Base-by-base conservation (phyloP, 2,797 vertebrate species). In the Leuciscus waleckii region DNA sequence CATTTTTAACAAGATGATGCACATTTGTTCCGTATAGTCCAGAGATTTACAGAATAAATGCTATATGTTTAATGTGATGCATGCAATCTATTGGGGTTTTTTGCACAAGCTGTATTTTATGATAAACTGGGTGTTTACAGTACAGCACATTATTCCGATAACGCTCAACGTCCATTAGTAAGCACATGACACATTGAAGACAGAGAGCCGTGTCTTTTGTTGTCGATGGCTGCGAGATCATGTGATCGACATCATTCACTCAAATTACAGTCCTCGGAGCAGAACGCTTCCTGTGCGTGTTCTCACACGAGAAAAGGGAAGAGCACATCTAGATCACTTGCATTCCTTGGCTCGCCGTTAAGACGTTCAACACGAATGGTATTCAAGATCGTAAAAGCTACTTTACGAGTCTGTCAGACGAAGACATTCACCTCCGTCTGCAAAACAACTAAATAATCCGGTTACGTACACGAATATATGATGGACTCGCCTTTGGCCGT, bases 231-330 rank as follows among this genome's bases (percentile, higher is more conserved):
- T 93, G 91, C 90, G 89, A 95, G 93, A 91, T 93, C 92, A 93
- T 92, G 93, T 94, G 94, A 95, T 95, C 94, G 94, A 93, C 93
- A 95, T 95, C 93, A 95, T 95, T 95, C 93, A 94, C 92, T 88
- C 88, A 95, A 95, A 96, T 96, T 95, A 95, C 93, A 96, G 95
- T 93, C 92, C 92, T 94, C 92, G 93, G 92, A 90, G 92, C 93
- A 93, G 92, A 91, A 86, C 90, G 95, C 94, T 95, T 96, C 95
- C 95, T 94, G 92, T 91, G 93, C 96, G 84, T 95, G 96, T 96
- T 94, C 94, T 94, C 92, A 95, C 96, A 94, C 90, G 95, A 92
- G 88, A 88, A 90, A 92, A 91, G 91, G 93, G 91, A 90, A 92
- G 92, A 92, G 93, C 92, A 94, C 91, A 93, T 93, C 93, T 91